phyloP scores from a whole-genome alignment of 1,140 invertebrate species.

The Bombus waltoni region DNA sequence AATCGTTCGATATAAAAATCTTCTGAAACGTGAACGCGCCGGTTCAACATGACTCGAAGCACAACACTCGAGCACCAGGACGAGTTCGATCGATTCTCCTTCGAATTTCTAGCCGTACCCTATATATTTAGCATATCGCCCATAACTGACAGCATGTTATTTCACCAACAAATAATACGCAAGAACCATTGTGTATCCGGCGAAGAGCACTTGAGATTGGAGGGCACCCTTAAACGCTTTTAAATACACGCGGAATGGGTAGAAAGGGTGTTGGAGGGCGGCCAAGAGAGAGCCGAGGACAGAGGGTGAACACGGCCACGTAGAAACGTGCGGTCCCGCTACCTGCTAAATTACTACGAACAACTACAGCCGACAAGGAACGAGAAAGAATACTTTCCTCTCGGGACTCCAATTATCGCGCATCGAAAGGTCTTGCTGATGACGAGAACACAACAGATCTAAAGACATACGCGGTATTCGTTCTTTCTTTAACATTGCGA shows the following conservation, averaged over 20 bases:
- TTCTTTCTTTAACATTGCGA: not conserved
- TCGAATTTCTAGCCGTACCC: slow-evolving; percentile 64
- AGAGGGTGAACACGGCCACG: slow-evolving; percentile 60
- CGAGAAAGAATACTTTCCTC: slow-evolving; percentile 56
- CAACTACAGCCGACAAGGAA: slow-evolving; percentile 47
- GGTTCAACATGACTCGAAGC: slow-evolving; percentile 66
- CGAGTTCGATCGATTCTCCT: slow-evolving; percentile 70
- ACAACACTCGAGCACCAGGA: slow-evolving; percentile 67
- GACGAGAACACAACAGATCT: not conserved
- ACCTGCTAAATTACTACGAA: slow-evolving; percentile 75
- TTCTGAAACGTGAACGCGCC: slow-evolving; percentile 47
- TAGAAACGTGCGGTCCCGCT: slow-evolving; percentile 63
- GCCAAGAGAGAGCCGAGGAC: slow-evolving; percentile 42
- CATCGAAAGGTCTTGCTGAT: slow-evolving; percentile 54
- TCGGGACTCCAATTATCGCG: slow-evolving; percentile 65
- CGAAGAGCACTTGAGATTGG: slow-evolving; percentile 64
- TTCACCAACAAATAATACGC: slow-evolving; percentile 80
- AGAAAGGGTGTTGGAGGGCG: slow-evolving; percentile 42
- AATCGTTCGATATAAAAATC: slow-evolving; percentile 57
- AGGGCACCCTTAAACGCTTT: slow-evolving; percentile 72
- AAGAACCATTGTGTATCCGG: slow-evolving; percentile 70
- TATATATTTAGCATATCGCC: slow-evolving; percentile 79
- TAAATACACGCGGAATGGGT: slow-evolving; percentile 68
- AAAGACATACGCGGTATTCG: not conserved
- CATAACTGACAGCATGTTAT: slow-evolving; percentile 80